Evolutionary conservation across 2,797 vertebrate species (phyloP).

Genomic region (Lacerta agilis): DNA sequence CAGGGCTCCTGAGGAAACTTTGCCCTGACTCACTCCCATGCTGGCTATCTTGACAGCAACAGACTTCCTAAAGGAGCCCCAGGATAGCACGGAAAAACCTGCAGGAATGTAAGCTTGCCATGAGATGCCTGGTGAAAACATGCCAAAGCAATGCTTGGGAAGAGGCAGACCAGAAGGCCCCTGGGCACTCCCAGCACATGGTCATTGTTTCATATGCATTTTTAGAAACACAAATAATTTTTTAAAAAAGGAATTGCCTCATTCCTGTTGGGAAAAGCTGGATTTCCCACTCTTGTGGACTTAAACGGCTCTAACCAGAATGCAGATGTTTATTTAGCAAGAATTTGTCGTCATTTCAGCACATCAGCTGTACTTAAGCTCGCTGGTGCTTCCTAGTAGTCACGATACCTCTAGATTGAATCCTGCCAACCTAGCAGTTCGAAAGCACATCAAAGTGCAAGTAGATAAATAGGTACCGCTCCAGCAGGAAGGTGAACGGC

Average conservation of each 20-base stretch:
- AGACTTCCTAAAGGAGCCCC: conserved; percentile 69
- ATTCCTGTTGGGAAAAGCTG: conserved; percentile 42
- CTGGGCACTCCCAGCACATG: conserved; percentile 55
- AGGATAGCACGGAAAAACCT: conserved; percentile 46
- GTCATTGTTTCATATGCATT: conserved; percentile 69
- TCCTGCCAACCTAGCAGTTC: too few species aligned
- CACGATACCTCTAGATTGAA: not conserved
- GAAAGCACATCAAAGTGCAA: too few species aligned
- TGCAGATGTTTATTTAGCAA: conserved; percentile 5
- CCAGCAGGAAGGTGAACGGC: too few species aligned
- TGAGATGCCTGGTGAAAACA: conserved; percentile 45
- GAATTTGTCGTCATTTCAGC: not conserved
- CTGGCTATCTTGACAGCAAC: conserved; percentile 66
- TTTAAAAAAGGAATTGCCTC: conserved; percentile 44
- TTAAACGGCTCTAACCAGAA: conserved; percentile 45
- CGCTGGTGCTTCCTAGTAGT: not conserved
- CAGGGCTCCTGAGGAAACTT: conserved; percentile 52
- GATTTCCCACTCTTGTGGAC: conserved; percentile 17
- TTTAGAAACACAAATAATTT: conserved; percentile 20
- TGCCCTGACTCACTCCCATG: conserved; percentile 63
- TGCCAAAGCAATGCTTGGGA: conserved; percentile 54
- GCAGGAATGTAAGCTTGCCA: conserved; percentile 60
- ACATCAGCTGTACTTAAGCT: not conserved
- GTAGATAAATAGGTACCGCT: too few species aligned
- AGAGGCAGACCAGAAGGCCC: conserved; percentile 61